Percentiles rank a stretch among this genome's conserved stretches.
Conservation (phyloP, 2,888 invertebrate species). For the Diplazon laetatorius region DNA sequence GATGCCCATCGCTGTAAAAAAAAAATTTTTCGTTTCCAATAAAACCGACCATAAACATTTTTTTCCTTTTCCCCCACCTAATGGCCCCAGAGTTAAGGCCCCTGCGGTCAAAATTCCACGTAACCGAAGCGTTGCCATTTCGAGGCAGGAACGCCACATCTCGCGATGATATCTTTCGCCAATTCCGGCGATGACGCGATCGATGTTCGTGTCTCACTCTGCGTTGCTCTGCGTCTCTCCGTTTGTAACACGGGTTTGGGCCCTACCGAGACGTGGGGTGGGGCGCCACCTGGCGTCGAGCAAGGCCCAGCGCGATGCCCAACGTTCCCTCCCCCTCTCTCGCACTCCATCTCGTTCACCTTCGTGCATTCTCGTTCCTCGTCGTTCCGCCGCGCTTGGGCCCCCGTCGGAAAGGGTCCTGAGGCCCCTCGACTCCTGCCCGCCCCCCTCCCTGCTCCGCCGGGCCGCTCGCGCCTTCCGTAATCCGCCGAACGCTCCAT, state of each 20-base stretch:
- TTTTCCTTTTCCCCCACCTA: too few species aligned
- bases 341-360: neutral
- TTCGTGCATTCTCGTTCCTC: slow-evolving; percentile 9
- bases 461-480: too few species aligned
- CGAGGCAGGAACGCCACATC: slow-evolving; percentile 42
- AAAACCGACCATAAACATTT: too few species aligned
- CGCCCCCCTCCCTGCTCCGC: too few species aligned
- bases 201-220: slow-evolving; percentile 50
- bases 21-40: too few species aligned
- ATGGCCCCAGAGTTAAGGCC: neutral
- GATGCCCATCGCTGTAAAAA: too few species aligned
- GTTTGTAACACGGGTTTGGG: slow-evolving; percentile 17
- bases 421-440: slow-evolving; percentile 42
- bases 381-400: slow-evolving; percentile 1
- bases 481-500: slow-evolving; percentile 42
- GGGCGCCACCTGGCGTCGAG: slow-evolving; percentile 51
- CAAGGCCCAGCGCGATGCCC: neutral
- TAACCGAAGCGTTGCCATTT: slow-evolving; percentile 19
- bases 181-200: slow-evolving; percentile 78
- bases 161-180: slow-evolving; percentile 62
- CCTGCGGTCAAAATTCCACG: slow-evolving; percentile 24
- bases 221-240: slow-evolving; percentile 5
- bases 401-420: slow-evolving; percentile 45
- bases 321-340: slow-evolving; percentile 34
- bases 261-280: slow-evolving; percentile 9